Conservation (phyloP, 2,888 invertebrate genomes). For the Mycogona germanica region DNA sequence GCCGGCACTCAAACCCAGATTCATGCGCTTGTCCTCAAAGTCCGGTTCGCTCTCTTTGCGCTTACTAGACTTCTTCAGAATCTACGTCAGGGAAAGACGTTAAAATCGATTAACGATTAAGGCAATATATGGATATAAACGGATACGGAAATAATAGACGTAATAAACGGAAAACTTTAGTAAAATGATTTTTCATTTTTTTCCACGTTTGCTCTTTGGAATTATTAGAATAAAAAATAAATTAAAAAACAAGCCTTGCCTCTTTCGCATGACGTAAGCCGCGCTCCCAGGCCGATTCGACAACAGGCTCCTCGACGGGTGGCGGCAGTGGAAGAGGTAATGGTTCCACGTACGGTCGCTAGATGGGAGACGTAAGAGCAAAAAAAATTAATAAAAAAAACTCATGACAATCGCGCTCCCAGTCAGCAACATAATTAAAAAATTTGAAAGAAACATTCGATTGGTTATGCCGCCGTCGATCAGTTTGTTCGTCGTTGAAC, state of each 20-base stretch:
- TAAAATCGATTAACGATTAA: background rate
- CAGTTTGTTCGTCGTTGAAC: too few relatives aligned
- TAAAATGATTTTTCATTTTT: background rate
- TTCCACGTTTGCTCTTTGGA: too few relatives aligned
- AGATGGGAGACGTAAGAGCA: background rate
- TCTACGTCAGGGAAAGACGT: constrained; percentile 34
- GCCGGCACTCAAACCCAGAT: constrained; percentile 64
- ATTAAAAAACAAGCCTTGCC: constrained; percentile 38
- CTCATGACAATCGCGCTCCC: too few relatives aligned
- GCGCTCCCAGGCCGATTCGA: constrained; percentile 93
- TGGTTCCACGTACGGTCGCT: constrained; percentile 7
- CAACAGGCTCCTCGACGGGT: constrained; percentile 41
- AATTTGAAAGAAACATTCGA: too few relatives aligned
- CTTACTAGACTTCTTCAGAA: constrained; percentile 79
- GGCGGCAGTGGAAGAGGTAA: constrained; percentile 16
- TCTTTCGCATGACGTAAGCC: constrained; percentile 92
- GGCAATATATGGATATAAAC: too few relatives aligned
- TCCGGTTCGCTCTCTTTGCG: constrained; percentile 90
- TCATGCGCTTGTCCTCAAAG: constrained; percentile 91
- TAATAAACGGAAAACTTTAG: background rate
- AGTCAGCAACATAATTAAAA: too few relatives aligned
- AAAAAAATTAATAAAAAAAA: too few relatives aligned
- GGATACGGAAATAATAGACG: background rate
- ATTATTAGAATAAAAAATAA: background rate
- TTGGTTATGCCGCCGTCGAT: too few relatives aligned